Conservation (phyloP, 2,797 vertebrate genomes). For the Epinephelus malabaricus region DNA sequence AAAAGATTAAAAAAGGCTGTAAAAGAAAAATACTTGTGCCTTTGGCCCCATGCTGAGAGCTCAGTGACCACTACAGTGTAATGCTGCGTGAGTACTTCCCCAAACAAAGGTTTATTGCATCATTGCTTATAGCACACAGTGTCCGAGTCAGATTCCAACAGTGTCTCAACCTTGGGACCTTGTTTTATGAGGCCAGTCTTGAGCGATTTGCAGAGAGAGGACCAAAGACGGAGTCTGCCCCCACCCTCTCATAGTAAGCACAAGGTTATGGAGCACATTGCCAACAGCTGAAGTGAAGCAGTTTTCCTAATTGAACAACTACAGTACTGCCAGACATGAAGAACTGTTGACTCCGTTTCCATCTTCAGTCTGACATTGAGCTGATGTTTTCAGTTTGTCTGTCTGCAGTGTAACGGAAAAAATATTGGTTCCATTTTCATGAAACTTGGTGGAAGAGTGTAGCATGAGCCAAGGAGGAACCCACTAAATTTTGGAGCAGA, state of each 20-base stretch:
- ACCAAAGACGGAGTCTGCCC: slow-evolving; percentile 1
- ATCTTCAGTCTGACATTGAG: too few species aligned
- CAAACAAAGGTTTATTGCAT: slow-evolving; percentile 67
- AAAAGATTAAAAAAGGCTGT: slow-evolving; percentile 10
- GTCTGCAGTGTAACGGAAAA: too few species aligned
- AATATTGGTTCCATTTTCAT: too few species aligned
- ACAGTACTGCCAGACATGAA: background rate
- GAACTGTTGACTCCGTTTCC: too few species aligned
- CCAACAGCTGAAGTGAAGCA: background rate
- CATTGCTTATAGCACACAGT: slow-evolving; percentile 47
- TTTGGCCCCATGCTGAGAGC: slow-evolving; percentile 40
- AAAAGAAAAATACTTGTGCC: slow-evolving; percentile 26
- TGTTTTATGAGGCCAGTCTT: slow-evolving; percentile 48
- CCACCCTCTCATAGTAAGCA: background rate
- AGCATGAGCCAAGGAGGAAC: too few species aligned
- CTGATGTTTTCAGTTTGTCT: too few species aligned
- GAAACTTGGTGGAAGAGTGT: too few species aligned
- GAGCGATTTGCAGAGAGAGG: slow-evolving; percentile 44
- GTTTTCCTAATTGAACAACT: slow-evolving; percentile 4
- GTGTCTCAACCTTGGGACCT: slow-evolving; percentile 56
- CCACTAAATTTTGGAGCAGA: too few species aligned
- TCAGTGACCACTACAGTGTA: slow-evolving; percentile 45
- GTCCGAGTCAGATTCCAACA: slow-evolving; percentile 58
- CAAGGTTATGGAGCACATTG: background rate
- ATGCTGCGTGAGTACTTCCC: slow-evolving; percentile 37